Conservation (phyloP, 2,113 vertebrate species). For the Tauraco erythrolophus region DNA sequence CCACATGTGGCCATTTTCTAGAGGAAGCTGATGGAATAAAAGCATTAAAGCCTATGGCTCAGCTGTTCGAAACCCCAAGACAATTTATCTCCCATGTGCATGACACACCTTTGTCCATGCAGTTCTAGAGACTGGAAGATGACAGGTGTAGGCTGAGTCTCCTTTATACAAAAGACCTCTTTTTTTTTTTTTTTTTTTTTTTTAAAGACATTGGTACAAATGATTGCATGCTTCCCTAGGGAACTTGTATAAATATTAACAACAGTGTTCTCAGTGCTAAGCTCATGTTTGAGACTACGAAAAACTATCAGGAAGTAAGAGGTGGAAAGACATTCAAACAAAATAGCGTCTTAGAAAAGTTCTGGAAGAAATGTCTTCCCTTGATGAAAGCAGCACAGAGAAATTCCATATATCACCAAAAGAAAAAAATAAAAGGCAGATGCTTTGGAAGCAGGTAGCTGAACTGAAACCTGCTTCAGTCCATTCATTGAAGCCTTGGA, state of each 20-base stretch:
- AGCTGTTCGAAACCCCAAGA: neutral
- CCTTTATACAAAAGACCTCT: neutral
- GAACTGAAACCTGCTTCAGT: neutral
- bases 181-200: neutral
- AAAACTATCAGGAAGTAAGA: neutral
- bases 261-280: neutral
- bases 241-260: neutral
- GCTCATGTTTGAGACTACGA: neutral
- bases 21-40: neutral
- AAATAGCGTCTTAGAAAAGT: neutral
- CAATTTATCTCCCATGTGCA: neutral
- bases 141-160: neutral
- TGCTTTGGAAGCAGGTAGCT: neutral
- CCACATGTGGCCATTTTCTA: neutral
- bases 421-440: neutral
- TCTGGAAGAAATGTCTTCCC: neutral
- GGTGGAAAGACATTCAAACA: neutral
- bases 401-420: neutral
- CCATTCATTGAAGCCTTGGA: neutral
- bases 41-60: neutral
- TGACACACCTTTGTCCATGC: neutral
- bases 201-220: neutral
- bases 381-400: neutral
- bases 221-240: neutral
- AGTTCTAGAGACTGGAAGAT: neutral